These are phyloP conservation scores for Ornithorhynchus anatinus DNA, from an alignment of 2,113 vertebrate genomes.

Conservation along the genomic window DNA sequence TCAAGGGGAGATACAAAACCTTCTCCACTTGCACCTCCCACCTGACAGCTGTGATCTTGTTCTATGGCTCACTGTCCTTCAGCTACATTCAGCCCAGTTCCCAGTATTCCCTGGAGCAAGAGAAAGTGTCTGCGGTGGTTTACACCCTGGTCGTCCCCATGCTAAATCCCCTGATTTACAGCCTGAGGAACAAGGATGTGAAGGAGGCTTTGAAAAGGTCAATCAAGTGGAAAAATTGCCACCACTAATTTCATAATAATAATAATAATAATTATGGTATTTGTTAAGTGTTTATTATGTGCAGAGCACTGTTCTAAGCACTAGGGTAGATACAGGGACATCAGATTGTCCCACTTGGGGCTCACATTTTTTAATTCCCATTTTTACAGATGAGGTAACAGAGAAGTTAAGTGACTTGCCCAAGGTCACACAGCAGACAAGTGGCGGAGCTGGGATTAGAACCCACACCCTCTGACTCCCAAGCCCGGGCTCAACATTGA, in stretches of 20 bases:
- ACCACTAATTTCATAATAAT: not conserved
- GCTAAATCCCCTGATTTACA: constrained; percentile 54
- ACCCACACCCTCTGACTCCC: no score
- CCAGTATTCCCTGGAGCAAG: constrained; percentile 35
- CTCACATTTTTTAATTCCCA: no score
- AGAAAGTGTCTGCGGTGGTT: constrained; percentile 57
- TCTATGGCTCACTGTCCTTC: constrained; percentile 45
- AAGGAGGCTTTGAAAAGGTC: constrained; percentile 19
- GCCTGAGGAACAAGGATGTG: constrained; percentile 48
- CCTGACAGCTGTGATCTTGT: constrained; percentile 36
- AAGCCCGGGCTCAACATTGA: no score
- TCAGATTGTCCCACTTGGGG: no score
- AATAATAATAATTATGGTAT: no score
- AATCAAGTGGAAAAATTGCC: fast-evolving
- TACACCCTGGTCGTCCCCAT: constrained; percentile 42
- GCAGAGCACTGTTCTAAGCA: no score
- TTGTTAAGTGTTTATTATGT: no score
- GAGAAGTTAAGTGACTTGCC: no score
- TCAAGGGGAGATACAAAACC: constrained; percentile 32
- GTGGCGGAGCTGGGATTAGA: no score
- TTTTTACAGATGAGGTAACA: no score
- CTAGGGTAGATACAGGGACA: no score
- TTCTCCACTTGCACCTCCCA: constrained; percentile 53
- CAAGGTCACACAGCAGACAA: no score
- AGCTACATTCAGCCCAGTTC: constrained; percentile 57